Evolutionary conservation across 1,140 invertebrate genomes (phyloP), one percentile per base, ranked within the genome.

Genomic region (Argopecten irradians): DNA sequence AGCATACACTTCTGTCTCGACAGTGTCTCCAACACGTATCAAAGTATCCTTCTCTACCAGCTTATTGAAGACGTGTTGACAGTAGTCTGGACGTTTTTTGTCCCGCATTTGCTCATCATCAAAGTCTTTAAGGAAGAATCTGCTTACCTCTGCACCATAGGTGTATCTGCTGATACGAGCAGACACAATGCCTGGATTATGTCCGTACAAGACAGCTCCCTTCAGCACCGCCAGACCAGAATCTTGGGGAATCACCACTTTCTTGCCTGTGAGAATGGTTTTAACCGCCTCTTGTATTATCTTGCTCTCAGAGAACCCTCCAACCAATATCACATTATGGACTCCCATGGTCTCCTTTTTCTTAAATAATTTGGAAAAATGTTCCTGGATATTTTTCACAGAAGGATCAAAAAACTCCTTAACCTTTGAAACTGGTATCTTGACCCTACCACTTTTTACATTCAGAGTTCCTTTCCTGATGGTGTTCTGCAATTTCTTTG

Each of bases 151-250:
- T 92, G 92, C 96, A 96, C 96, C 97, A 90, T 97, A 97, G 7
- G 96, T 97, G 87, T 96, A 95, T 33, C 96, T 94, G 19, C 96
- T 95, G 86, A 96, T 94, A 84, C 96, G 92, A 33, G 96, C 94
- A 13, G 95, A 95, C 34, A 97, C 96, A 1, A 96, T 93, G 34
- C 94, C 94, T 14, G 96, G 96, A 90, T 97, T 95, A 35, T 96
- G 93, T 9, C 96, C 97, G 92, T 96, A 97, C 34, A 96, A 93
- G 39, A 97, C 96, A 9, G 96, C 96, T 5, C 96, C 96, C 95
- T 93, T 87, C 87, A 94, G 91, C 85, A 93, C 93, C 43, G 89
- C 89, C 34, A 94, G 86, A 86, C 93, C 92, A 22, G 86, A 83
- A 16, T 90, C 88, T 0, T 83, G 7, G 16, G 87, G 86, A 43